These are phyloP conservation scores for Marronus borbonicus DNA, from an alignment of 2,888 invertebrate genomes.

Conservation along the genomic window DNA sequence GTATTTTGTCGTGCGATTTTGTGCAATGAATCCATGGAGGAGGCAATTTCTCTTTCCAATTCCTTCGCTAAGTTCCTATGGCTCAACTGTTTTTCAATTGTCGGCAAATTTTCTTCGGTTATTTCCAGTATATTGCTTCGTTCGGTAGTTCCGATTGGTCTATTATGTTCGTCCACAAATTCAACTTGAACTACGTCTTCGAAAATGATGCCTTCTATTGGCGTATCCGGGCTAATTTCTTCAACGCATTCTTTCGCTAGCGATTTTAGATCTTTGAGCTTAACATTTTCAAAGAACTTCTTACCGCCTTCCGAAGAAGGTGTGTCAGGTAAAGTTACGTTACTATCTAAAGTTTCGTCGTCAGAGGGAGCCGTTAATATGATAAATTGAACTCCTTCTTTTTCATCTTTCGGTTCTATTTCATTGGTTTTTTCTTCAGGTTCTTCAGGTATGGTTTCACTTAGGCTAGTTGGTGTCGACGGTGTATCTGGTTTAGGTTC, in stretches of 20 bases:
- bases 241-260: conserved; percentile 66
- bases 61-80: conserved; percentile 47
- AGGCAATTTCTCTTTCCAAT: conserved; percentile 45
- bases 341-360: conserved; percentile 66
- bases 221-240: conserved; percentile 61
- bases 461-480: conserved; percentile 52
- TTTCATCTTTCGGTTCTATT: conserved; percentile 48
- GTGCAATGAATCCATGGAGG: conserved; percentile 51
- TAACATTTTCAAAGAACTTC: conserved; percentile 60
- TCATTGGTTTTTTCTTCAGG: conserved; percentile 32
- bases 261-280: conserved; percentile 64
- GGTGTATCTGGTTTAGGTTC: conserved; percentile 54
- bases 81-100: conserved; percentile 47
- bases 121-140: conserved; percentile 46
- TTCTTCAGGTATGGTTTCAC: conserved; percentile 53
- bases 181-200: conserved; percentile 53
- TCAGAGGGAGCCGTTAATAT: conserved; percentile 69
- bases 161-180: conserved; percentile 50
- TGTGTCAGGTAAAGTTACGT: conserved; percentile 63
- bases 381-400: conserved; percentile 65
- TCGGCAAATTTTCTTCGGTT: conserved; percentile 50
- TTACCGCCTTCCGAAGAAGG: conserved; percentile 59
- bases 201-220: conserved; percentile 49
- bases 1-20: conserved; percentile 44
- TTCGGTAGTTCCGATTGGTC: conserved; percentile 49